Evolutionary conservation across 2,113 vertebrate genomes (phyloP), one percentile per base, ranked within the genome.

Genomic region (Strigops habroptila): DNA sequence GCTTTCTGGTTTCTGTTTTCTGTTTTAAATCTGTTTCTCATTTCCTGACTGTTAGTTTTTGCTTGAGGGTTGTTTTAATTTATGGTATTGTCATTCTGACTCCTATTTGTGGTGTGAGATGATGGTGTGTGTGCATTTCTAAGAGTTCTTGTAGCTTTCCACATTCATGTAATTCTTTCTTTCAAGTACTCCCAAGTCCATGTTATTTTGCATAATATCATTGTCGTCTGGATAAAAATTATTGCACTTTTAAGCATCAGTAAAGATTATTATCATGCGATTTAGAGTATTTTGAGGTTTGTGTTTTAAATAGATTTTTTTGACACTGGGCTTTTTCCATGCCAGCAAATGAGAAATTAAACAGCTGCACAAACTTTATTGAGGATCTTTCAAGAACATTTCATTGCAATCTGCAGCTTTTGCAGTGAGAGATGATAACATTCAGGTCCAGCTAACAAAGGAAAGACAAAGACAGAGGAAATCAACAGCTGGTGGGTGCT

Each of bases 1-100:
- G 96, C 93, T 97, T 95, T 96, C 93, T 96, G 93, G 64, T 96
- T 96, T 93, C 92, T 96, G 65, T 82, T 92, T 93, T 84, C 88
- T 82, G 49, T 89, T 95, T 96, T 92, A 94, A 96, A 95, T 95
- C 89, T 94, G 92, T 91, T 96, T 93, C 92, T 91, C 88, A 91
- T 97, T 96, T 96, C 89, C 91, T 92, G 86, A 80, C 78, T 89
- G 82, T 86, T 96, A 92, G 81, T 67, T 96, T 97, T 96, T 92
- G 83, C 94, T 93, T 82, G 77, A 88, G 93, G 86, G 90, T 86
- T 92, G 62, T 86, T 96, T 93, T 95, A 96, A 96, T 96, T 96
- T 95, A 96, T 92, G 57, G 33, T 68, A 90, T 88, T 96, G 93
- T 96, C 93, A 95, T 93, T 93, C 90, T 95, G 82, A 82, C 65